Conservation (phyloP, 2,888 invertebrate genomes). For the Meliscaeva auricollis region DNA sequence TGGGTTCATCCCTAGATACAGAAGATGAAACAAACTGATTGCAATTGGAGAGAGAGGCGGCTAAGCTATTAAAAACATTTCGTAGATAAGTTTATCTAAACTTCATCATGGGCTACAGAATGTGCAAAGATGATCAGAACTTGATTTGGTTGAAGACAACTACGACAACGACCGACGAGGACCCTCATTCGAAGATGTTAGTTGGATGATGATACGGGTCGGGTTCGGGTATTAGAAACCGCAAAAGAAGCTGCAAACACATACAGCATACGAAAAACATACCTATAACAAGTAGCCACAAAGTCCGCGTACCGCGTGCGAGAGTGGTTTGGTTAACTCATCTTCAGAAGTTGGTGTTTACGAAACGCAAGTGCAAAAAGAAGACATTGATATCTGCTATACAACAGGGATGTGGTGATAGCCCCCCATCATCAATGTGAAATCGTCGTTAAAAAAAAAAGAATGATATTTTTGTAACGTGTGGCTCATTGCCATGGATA, state of each 20-base stretch:
- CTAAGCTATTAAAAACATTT: constrained; percentile 59
- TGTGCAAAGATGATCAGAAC: constrained; percentile 65
- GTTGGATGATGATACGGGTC: constrained; percentile 22
- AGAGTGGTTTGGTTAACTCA: constrained; percentile 64
- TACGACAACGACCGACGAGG: not conserved
- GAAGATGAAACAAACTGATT: constrained; percentile 44
- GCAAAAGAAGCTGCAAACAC: constrained; percentile 57
- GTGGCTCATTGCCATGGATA: constrained; percentile 49
- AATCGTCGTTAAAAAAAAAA: constrained; percentile 42
- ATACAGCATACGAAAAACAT: constrained; percentile 23
- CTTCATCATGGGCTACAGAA: constrained; percentile 45
- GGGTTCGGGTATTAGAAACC: constrained; percentile 65
- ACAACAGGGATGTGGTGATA: constrained; percentile 58
- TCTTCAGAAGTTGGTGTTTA: constrained; percentile 34
- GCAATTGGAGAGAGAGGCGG: constrained; percentile 31
- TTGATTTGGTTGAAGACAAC: constrained; percentile 37
- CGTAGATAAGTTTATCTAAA: constrained; percentile 68
- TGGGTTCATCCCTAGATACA: constrained; percentile 53
- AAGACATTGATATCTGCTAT: constrained; percentile 59
- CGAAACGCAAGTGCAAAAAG: constrained; percentile 54
- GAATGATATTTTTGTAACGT: constrained; percentile 66
- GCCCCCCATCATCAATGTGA: constrained; percentile 51
- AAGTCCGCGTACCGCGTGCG: constrained; percentile 56
- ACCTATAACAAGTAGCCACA: constrained; percentile 58
- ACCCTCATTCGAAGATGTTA: constrained; percentile 25